Evolutionary conservation across 2,113 vertebrate genomes (phyloP), one percentile per base, ranked within the genome.

Genomic region (Taxidea taxus): DNA sequence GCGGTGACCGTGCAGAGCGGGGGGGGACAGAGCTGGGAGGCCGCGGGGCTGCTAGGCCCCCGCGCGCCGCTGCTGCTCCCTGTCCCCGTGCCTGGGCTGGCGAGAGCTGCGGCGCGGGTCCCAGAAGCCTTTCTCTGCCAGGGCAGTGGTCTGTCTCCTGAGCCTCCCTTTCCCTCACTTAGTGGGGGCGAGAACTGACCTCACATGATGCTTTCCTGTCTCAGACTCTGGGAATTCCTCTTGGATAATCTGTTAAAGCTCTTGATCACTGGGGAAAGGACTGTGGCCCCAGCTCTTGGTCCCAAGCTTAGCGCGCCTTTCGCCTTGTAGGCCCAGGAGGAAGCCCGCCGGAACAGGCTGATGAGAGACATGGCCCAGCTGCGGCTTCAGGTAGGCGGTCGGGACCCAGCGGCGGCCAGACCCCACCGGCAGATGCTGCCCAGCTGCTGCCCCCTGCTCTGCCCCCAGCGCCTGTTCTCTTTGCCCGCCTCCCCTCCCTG

Each of bases 291-390:
- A 31, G 1, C 44, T 20, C 3, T n/a, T 66, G 2, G 1, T 1
- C 81, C 97, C 39, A 75, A 90, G 80, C 93, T 96, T 10, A 64
- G 87, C 31, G 81, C 56, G 89, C 82, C 42, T 29, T 98, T 66
- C 90, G 27, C 96, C 62, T 42, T 8, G 1, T 83, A 99, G 99
- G 99, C 99, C 6, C 99, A 99, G 68, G 99, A 99, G 97, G 99
- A 99, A 64, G 99, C 99, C 51, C 99, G 99, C 9, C 98, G 99
- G 74, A 99, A 99, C 98, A 98, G 99, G 64, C 98, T 99, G 0
- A 99, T 99, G 99, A 99, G 99, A 39, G 99, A 99, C 94, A 99
- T 99, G 99, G 99, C 99, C 13, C 99, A 99, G 98, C 99, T 99
- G 2, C 99, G 99, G 0, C 99, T 99, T 10, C 99, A 99, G 99